Evolutionary conservation across 2,113 vertebrate species (phyloP), one percentile per base, ranked within the genome.

Genomic region (Lagopus leucura): DNA sequence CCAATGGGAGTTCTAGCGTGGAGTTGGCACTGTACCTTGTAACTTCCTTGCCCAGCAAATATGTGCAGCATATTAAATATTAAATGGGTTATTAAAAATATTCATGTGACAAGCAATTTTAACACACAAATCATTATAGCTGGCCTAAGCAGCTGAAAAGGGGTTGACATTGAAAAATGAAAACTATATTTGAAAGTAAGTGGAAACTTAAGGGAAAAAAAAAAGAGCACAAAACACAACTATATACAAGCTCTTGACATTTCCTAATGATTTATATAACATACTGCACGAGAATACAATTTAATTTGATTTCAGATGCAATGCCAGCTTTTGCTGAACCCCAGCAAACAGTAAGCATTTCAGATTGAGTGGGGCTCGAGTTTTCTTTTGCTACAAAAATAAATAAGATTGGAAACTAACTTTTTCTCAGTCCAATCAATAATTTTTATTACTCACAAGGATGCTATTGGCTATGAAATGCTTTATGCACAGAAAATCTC

Each of bases 191-290:
- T 92, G 92, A 96, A 97, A 97, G 85, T 96, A 97, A 98, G 96
- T 96, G 95, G 97, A 98, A 97, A 97, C 91, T 97, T 84, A 76
- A 91, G 79, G 47, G 45, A 12, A 95, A 85, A 91, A 78, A 92
- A 82, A 95, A 85, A 91, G 92, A 64, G 21, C 5, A 7, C 82
- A 28, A 95, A 94, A 94, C 87, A 96, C 60, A 96, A 65, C 90
- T 92, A 92, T 95, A 91, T 96, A 94, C 7, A 80, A 67, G 94
- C 96, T 96, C 95, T 86, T 97, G 96, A 97, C 96, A 96, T 98
- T 98, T 98, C 95, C 93, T 97, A 96, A 97, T 97, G 97, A 98
- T 98, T 98, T 98, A 97, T 98, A 95, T 96, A 97, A 95, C 94
- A 92, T 94, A 83, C 92, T 97, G 92, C 81, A 93, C 80, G 94